Base-by-base conservation (phyloP, 2,797 vertebrate species). In the Nannoperca obscura region DNA sequence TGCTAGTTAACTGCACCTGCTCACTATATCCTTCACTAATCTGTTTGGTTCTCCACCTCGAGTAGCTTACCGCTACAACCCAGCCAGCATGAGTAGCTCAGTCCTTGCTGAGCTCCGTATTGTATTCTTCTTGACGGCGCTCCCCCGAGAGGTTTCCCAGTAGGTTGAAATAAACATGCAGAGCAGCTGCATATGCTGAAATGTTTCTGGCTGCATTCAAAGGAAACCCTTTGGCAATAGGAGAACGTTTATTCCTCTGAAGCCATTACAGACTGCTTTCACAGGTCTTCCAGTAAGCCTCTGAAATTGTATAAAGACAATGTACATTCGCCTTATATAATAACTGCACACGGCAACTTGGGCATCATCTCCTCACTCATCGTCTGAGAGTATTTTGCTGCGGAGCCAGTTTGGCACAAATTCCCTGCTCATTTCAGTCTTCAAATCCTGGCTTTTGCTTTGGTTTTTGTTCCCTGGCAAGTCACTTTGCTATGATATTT, bases 401-500 rank as follows among this genome's bases (percentile, higher is more conserved):
- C 3, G 15, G 38, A 86, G 70, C 72, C 86, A 86, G 60, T 84
- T 76, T 88, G 82, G 78, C 63, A 1, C 42, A 42, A 49, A 82
- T 65, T 73, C 65, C 77, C 53, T 34, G 2, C 34, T 74, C 24
- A 46, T 77, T 69, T 83, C 59, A 32, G 47, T 80, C 32, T 77
- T 76, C 34, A 76, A 77, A 83, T 87, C 68, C 67, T 70, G 57
- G 63, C 61, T 77, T 83, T 73, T 75, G 44, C 63, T 80, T 87
- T 79, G 58, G 61, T 74, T 82, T 87, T 79, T 62, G 61, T 74
- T 82, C 46, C 54, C 75, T 81, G 82, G 77, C 77, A 79, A 82
- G 61, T 81, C 75, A 72, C 66, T 85, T 78, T 68, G 70, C 74
- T 84, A 47, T 86, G 55, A 87, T 87, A 69, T 77, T 79, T 83